These are phyloP conservation scores for Diarsia mendica DNA, from an alignment of 2,888 invertebrate species.

Conservation along the genomic window DNA sequence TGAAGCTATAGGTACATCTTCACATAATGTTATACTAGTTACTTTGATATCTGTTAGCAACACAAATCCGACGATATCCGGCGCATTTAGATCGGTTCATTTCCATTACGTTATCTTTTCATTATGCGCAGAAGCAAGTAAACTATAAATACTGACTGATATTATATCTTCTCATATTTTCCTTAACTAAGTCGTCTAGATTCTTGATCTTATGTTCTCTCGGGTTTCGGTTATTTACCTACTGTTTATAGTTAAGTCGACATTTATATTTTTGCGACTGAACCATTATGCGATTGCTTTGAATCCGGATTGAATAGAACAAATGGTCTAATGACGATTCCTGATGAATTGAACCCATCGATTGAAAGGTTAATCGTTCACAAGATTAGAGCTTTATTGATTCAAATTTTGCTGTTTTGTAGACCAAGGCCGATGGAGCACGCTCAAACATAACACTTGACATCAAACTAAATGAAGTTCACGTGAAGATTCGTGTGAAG, in stretches of 20 bases:
- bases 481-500: constrained; percentile 44
- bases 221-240: constrained; percentile 15
- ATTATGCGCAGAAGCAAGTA: constrained; percentile 17
- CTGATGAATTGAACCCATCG: constrained; percentile 38
- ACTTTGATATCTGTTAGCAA: constrained; percentile 21
- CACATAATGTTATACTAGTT: constrained; percentile 6
- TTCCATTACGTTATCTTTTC: constrained; percentile 29
- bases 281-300: constrained; percentile 2
- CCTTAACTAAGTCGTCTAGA: constrained; percentile 16
- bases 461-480: constrained; percentile 57
- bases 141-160: constrained; percentile 7
- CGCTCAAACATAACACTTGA: constrained; percentile 60
- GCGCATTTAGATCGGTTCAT: constrained; percentile 27
- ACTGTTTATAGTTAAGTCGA: constrained; percentile 4
- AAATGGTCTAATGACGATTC: constrained; percentile 23
- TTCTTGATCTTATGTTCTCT: constrained; percentile 9
- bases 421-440: constrained; percentile 62
- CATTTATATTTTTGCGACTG: constrained; percentile 11
- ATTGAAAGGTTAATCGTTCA: constrained; percentile 60
- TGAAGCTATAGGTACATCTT: constrained; percentile 17
- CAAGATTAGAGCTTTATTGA: constrained; percentile 63
- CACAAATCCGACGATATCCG: constrained; percentile 10
- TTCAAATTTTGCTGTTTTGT: constrained; percentile 59
- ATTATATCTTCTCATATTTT: constrained; percentile 32
- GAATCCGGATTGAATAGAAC: constrained; percentile 13